Base-by-base conservation (phyloP, 1,140 invertebrate species). In the Drosophila bipectinata region DNA sequence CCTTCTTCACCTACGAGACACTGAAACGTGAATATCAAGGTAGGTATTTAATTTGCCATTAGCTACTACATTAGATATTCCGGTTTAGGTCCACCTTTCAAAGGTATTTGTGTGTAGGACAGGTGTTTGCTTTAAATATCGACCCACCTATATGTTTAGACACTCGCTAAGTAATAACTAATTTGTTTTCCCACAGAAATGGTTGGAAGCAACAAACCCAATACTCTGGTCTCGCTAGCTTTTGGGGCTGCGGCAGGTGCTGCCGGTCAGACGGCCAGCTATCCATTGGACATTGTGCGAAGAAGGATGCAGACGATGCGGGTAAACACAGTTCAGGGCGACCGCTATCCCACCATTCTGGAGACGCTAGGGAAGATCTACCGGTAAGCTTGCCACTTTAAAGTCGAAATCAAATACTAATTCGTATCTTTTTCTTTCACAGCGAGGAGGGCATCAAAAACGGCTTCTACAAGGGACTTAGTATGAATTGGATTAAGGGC, bases 401-500 rank as follows among this genome's bases (percentile, higher is more conserved):
- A 10, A n/a, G 10, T 15, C 26, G 0, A 5, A 2, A 4, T 10
- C 8, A 0, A 15, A 9, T 21, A 39, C 9, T 14, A 6, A 45
- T 28, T n/a, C 18, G 45, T 8, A 14, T 28, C 1, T 30, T 49
- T 44, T 55, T 39, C 82, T 77, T 72, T 73, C 92, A 60, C 92
- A 96, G 95, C 57, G 94, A 96, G 75, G 98, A 99, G 93, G 98
- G 99, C 24, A 91, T 98, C 18, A 95, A 94, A 91, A 93, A 95
- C 68, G 98, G 98, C 0, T 96, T 99, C 84, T 99, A 98, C 93
- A 99, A 99, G 93, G 99, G 98, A 0, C 94, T 99, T 0, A 98
- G 97, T 77, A 98, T 99, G 97, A 99, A 99, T 93, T 99, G 98
- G 98, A 96, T 99, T 2, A 99, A 99, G 93, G 99, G 99, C 4